These are phyloP conservation scores for Lissocephala sabroskyi DNA, from an alignment of 2,888 invertebrate species.

Conservation along the genomic window DNA sequence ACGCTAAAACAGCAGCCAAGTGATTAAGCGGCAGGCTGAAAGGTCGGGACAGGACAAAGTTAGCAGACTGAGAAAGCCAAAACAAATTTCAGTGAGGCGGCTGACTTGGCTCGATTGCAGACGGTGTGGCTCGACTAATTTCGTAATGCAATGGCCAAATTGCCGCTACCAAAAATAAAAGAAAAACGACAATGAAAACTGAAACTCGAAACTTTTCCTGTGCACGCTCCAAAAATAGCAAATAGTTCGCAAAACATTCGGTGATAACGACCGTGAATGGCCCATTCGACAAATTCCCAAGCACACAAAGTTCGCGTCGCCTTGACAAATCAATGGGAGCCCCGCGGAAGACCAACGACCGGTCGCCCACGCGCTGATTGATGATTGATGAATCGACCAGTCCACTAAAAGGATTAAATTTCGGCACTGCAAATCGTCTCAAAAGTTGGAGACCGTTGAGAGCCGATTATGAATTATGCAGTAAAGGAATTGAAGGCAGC, in stretches of 20 bases:
- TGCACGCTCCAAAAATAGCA: background rate
- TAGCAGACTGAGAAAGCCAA: too few relatives aligned
- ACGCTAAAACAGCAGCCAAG: slow-evolving; percentile 32
- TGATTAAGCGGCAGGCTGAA: slow-evolving; percentile 34
- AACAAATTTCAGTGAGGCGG: too few relatives aligned
- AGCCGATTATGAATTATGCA: slow-evolving; percentile 42
- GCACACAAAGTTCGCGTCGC: slow-evolving; percentile 5
- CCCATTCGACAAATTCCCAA: too few relatives aligned
- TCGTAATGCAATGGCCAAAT: too few relatives aligned
- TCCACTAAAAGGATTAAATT: slow-evolving; percentile 55
- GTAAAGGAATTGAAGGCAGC: background rate
- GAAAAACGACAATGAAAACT: slow-evolving; percentile 11
- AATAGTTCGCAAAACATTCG: slow-evolving; percentile 6
- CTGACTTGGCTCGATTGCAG: background rate
- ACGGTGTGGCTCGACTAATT: background rate
- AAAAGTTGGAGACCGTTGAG: slow-evolving; percentile 1
- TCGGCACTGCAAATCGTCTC: slow-evolving; percentile 13
- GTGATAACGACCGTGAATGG: too few relatives aligned
- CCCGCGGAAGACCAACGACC: background rate
- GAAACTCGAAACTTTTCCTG: slow-evolving; percentile 5
- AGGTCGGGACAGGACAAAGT: too few relatives aligned
- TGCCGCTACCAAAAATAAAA: slow-evolving; percentile 23
- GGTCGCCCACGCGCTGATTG: background rate
- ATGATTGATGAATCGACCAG: too few relatives aligned
- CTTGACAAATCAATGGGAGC: slow-evolving; percentile 44